Evolutionary conservation across 1,140 invertebrate genomes (phyloP), one percentile per base, ranked within the genome.

Genomic region (Dendrolimus punctatus): DNA sequence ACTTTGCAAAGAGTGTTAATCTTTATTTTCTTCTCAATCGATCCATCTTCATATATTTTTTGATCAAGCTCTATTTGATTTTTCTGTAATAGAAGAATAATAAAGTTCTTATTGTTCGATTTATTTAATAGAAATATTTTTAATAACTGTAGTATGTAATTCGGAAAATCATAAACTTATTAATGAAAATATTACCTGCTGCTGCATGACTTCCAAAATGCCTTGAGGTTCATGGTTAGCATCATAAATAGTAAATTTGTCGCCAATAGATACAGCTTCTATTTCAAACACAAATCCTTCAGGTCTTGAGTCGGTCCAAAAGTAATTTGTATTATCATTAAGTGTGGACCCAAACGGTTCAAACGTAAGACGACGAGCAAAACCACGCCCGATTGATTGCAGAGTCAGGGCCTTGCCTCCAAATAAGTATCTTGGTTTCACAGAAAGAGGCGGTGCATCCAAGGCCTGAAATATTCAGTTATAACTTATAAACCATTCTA

Each of bases 221-320:
- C 91, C 92, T 62, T 91, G 89, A 8, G 89, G 81, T 55, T 91
- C 88, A 56, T 90, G 88, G 58, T 90, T 91, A 4, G 89, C 84
- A 73, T 93, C 91, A 60, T 89, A 90, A 8, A 94, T 89, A 4
- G 91, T 91, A 70, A 93, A 94, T 70, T 91, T 91, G 55, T 94
- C 91, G 5, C 92, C 92, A 49, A 90, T 76, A n/a, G 90, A 89
- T 2, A 95, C 85, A 5, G 91, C 90, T 68, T 92, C 90, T 39
- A 94, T 80, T 64, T 92, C 91, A 76, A 95, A 94, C 9, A 90
- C 91, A 70, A 91, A 95, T 41, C 94, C 93, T 71, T 91, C 90
- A 6, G 91, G 90, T 55, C 90, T 81, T 41, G 91, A 94, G 81
- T 95, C 94, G 8, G 92, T 91, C 92, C 93, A 95, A 85, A 95